A percentile compares a stretch with the other conserved stretches of the same genome.
Conservation (phyloP, 2,888 invertebrate genomes). For the Leptarthrus brevirostris region DNA sequence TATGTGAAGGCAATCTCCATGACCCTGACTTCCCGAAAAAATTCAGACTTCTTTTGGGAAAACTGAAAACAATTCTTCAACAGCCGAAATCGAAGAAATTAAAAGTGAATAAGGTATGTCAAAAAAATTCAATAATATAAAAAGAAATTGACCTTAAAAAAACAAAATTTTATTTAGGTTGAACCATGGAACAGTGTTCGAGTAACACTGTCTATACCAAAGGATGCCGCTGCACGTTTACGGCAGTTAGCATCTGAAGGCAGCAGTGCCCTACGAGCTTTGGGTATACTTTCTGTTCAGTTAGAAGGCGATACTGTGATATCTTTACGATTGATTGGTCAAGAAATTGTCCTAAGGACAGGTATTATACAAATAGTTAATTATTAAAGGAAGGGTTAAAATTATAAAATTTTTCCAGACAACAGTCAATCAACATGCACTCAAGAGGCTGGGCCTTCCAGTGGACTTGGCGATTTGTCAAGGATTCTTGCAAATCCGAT, state of each 20-base stretch:
- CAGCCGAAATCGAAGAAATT: conserved; percentile 69
- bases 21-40: conserved; percentile 88
- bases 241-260: conserved; percentile 93
- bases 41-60: conserved; percentile 81
- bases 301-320: conserved; percentile 89
- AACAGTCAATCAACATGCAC: conserved; percentile 60
- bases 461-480: conserved; percentile 58
- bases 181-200: conserved; percentile 99
- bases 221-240: conserved; percentile 92
- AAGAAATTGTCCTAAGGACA: conserved; percentile 77
- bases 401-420: conserved; percentile 51
- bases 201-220: conserved; percentile 96
- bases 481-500: conserved; percentile 56
- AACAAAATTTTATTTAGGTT: conserved; percentile 70
- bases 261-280: conserved; percentile 86
- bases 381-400: too few species aligned
- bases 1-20: conserved; percentile 90
- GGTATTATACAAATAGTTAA: conserved; percentile 55
- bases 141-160: too few species aligned
- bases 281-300: conserved; percentile 96
- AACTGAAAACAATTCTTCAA: conserved; percentile 79
- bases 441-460: conserved; percentile 61
- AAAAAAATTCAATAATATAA: too few species aligned
- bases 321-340: conserved; percentile 76
- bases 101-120: conserved; percentile 74